Evolutionary conservation across 1,140 invertebrate species (phyloP), one percentile per base, ranked within the genome.

Genomic region (Solenopsis fugax): DNA sequence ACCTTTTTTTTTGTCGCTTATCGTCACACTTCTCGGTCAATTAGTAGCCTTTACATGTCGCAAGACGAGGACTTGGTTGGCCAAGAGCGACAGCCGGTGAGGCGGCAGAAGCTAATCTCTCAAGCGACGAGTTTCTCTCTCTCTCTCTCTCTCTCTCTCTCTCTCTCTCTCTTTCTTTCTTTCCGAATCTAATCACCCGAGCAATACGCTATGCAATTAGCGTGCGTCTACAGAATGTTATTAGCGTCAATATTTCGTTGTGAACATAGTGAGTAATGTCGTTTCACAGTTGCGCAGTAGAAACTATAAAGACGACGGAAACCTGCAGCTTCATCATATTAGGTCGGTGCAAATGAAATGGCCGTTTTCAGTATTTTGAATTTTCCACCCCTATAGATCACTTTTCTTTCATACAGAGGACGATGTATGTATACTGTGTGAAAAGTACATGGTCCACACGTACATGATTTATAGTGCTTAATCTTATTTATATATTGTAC

Each of bases 1-100:
- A 18, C 10, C n/a, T 41, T 78, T 56, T 77, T 77, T 69, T 69
- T 56, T 41, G 29, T 78, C 37, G 54, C 73, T 58, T 60, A 65
- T 64, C 75, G 75, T 78, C 62, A 80, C 77, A 69, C 77, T 80
- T 52, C 60, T 67, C 45, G 62, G 77, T 80, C 77, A 80, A 80
- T 80, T 80, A 80, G 64, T 80, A 69, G 45, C 62, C 13, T 80
- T 78, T 80, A 69, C 45, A 29, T 80, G 77, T 80, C 77, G 77
- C 60, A 69, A 80, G 77, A 69, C 9, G 77, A 37, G 13, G 29
- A 69, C 62, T 50, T 9, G 64, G 48, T 69, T 80, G 62, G 77
- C 77, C 48, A 80, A 80, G 62, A 69, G 48, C 62, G 77, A 67
- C 77, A 48, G 24, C 18, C 75, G 41, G 21, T 18, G 45, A 80